Evolutionary conservation across 1,140 invertebrate genomes (phyloP), one percentile per base, ranked within the genome.

Genomic region (Plutomurus gul): DNA sequence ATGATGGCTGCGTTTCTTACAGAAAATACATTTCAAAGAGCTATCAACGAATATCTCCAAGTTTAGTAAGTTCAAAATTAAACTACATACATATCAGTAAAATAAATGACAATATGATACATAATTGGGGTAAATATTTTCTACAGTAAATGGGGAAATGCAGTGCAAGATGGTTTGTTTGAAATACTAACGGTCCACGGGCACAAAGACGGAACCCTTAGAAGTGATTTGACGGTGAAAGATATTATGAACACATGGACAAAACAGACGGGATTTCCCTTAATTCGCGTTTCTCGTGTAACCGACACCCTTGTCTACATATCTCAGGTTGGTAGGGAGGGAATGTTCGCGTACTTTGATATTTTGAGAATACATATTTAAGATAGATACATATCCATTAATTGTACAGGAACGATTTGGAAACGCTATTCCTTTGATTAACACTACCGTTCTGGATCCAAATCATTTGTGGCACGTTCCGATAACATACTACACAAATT

Each of bases 201-300:
- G 0, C 87, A 88, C 4, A 78, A 18, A 39, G 46, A 79, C 25
- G 25, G 33, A 16, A 27, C 51, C 18, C n/a, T 56, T 18, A 8
- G 47, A 22, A 11, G n/a, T 3, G 27, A 37, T 11, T 37, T 40
- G 6, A 75, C 86, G 56, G 87, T 95, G 0, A 90, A 90, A 73
- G 85, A 87, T 3, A 91, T 95, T 37, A 93, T 96, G 92, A 90
- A 94, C 83, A 90, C 91, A 0, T 96, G 94, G 94, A 93, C 92
- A 0, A 86, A 89, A 1, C 92, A 95, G 84, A 87, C 92, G n/a
- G 94, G 94, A 2, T 96, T 92, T 86, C 94, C 95, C 0, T 90
- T 95, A 0, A 87, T 96, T 1, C 89, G 88, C 5, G 90, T 92
- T 1, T 86, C 82, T 0, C 85, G 88, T 49, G 85, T 90, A 85